Conservation (phyloP, 1,140 invertebrate genomes). For the Neodiprion virginianus region DNA sequence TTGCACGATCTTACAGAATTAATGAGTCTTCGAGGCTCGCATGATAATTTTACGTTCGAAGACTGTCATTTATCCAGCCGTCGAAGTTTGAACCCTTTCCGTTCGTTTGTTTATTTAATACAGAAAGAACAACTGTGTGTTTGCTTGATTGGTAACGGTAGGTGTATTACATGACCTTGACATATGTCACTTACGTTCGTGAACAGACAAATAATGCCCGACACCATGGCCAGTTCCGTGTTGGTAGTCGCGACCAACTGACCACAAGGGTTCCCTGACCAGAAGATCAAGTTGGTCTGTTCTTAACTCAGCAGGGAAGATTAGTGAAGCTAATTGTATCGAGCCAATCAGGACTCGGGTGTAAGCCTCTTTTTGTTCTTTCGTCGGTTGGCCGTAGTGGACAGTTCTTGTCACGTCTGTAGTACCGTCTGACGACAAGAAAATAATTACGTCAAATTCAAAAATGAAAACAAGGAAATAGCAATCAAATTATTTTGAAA, state of each 20-base stretch:
- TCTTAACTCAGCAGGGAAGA: conserved; percentile 72
- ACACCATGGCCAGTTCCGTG: conserved; percentile 92
- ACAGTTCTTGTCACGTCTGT: conserved; percentile 93
- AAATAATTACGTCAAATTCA: neutral
- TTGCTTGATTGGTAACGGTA: too few relatives aligned
- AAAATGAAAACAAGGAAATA: neutral
- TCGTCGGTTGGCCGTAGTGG: conserved; percentile 82
- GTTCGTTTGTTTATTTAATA: too few relatives aligned
- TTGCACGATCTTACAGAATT: too few relatives aligned
- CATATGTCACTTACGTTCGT: conserved; percentile 72
- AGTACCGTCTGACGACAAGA: conserved; percentile 76
- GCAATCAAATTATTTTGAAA: neutral
- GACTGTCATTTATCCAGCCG: too few relatives aligned
- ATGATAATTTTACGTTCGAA: too few relatives aligned
- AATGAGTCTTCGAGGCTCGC: too few relatives aligned
- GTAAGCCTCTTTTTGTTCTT: conserved; percentile 81
- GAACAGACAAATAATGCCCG: conserved; percentile 83
- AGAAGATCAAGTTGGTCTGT: conserved; percentile 76
- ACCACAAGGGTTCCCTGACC: conserved; percentile 82
- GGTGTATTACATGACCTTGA: too few relatives aligned
- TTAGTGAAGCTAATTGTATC: conserved; percentile 74
- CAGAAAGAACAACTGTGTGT: too few relatives aligned
- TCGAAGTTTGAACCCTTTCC: too few relatives aligned
- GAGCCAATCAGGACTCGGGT: conserved; percentile 90
- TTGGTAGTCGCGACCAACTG: conserved; percentile 79